Evolutionary conservation across 1,140 invertebrate genomes (phyloP).

Genomic region (Bombus consobrinus): DNA sequence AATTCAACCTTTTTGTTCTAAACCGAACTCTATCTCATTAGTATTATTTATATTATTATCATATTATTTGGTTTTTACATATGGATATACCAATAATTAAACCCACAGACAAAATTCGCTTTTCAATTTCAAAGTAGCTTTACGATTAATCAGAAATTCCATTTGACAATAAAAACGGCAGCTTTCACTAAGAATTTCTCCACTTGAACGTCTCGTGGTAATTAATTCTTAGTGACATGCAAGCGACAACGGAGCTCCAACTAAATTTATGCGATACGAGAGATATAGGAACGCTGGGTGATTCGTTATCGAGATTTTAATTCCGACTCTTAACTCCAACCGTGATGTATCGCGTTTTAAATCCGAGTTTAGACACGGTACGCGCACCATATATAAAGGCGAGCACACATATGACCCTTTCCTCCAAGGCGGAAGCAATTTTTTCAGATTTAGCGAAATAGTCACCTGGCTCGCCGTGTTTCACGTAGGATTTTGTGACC

Average conservation of each 20-base stretch:
- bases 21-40: too few relatives aligned
- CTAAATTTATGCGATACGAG: slow-evolving; percentile 33
- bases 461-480: not conserved
- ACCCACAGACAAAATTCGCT: too few relatives aligned
- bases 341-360: slow-evolving; percentile 22
- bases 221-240: slow-evolving; percentile 30
- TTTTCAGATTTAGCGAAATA: slow-evolving; percentile 10
- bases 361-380: slow-evolving; percentile 20
- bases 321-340: not conserved
- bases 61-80: too few relatives aligned
- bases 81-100: too few relatives aligned
- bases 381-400: not conserved
- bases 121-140: too few relatives aligned
- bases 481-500: not conserved
- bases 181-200: not conserved
- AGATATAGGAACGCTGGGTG: slow-evolving; percentile 2
- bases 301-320: slow-evolving; percentile 48
- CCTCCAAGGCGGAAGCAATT: not conserved
- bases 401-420: too few relatives aligned
- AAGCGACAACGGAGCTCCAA: not conserved
- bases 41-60: too few relatives aligned
- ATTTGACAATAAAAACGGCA: not conserved
- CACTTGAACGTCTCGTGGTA: not conserved
- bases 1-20: too few relatives aligned
- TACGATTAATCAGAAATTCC: not conserved